These are phyloP conservation scores for Gracilinanus agilis DNA, from an alignment of 2,113 vertebrate genomes.

Conservation along the genomic window DNA sequence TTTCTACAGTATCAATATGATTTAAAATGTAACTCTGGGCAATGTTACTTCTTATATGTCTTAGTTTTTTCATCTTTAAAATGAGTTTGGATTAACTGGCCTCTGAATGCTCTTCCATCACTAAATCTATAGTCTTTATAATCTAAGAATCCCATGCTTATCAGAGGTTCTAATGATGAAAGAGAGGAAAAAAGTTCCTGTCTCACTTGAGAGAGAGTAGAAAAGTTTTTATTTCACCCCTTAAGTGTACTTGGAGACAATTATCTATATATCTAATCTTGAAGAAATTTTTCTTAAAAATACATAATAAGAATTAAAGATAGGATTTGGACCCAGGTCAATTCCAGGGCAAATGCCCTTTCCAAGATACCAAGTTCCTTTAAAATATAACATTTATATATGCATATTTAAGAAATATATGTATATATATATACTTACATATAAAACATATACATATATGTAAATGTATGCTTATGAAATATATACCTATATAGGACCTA, in stretches of 20 bases:
- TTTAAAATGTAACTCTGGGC: no score
- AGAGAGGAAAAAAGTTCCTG: neutral
- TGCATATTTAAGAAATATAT: neutral
- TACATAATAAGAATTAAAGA: neutral
- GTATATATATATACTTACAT: neutral
- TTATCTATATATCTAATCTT: constrained; percentile 39
- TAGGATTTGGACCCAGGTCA: neutral
- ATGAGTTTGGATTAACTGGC: no score
- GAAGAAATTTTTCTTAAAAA: constrained; percentile 62
- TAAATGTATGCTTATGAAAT: neutral
- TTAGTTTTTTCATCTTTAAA: no score
- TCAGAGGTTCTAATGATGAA: neutral
- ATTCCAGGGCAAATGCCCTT: neutral
- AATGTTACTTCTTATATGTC: no score
- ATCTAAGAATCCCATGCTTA: neutral
- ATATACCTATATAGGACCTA: neutral
- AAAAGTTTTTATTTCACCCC: neutral
- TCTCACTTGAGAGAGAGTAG: neutral
- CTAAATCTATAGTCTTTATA: neutral
- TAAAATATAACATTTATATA: neutral
- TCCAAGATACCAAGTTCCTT: neutral
- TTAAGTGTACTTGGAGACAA: constrained; percentile 8
- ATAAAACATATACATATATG: neutral
- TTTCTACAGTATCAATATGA: no score
- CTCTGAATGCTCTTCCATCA: no score